Evolutionary conservation across 2,113 vertebrate genomes (phyloP).

Genomic region (Gymnogyps californianus): DNA sequence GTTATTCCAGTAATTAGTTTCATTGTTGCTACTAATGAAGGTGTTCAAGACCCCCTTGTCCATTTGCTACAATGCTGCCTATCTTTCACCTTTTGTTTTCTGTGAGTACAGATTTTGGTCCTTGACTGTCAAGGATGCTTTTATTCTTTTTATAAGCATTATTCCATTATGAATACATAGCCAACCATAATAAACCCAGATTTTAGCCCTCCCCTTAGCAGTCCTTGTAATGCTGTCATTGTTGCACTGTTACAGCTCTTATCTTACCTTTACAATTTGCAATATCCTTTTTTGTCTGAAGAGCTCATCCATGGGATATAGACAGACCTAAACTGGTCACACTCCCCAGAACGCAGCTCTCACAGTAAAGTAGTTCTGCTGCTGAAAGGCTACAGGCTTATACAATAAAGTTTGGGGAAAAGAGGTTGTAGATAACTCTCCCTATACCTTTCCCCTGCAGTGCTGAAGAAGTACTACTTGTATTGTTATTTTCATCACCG

Average conservation of each 20-base stretch:
- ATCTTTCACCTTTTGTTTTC: neutral
- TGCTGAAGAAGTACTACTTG: neutral
- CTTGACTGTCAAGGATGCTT: neutral
- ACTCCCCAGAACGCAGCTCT: neutral
- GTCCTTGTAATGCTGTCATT: neutral
- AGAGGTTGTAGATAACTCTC: neutral
- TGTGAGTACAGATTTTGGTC: neutral
- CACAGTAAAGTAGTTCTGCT: neutral
- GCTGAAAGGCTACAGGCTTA: neutral
- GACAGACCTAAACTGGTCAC: neutral
- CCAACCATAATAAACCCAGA: neutral
- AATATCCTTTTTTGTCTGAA: neutral
- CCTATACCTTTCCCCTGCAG: neutral
- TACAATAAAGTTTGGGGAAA: neutral
- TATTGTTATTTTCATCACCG: neutral
- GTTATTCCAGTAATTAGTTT: neutral
- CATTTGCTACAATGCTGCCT: neutral
- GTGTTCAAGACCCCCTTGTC: neutral
- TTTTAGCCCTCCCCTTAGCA: neutral
- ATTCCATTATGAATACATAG: neutral
- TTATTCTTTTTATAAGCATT: neutral
- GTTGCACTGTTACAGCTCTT: neutral
- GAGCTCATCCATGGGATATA: neutral
- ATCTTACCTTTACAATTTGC: neutral
- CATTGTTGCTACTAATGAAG: neutral